phyloP scores from a whole-genome alignment of 2,113 vertebrate genomes.

The Dendropsophus ebraccatus region DNA sequence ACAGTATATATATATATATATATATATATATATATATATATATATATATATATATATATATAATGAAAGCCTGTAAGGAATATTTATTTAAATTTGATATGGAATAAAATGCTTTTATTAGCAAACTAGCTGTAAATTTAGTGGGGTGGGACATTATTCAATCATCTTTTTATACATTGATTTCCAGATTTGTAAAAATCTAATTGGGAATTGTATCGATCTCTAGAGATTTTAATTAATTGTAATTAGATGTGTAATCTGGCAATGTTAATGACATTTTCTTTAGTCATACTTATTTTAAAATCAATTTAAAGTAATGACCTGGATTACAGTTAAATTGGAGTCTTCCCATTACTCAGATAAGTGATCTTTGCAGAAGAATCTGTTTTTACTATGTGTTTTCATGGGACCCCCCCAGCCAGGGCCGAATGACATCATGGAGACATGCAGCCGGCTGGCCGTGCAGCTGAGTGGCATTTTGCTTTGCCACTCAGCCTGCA shows the following conservation, averaged over 20 bases:
- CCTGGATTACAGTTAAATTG: not conserved
- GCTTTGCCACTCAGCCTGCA: no score
- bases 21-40: no score
- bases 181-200: not conserved
- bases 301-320: conserved; percentile 76
- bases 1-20: no score
- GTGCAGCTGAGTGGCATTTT: no score
- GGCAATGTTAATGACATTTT: conserved; percentile 15
- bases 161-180: not conserved
- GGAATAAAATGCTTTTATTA: not conserved
- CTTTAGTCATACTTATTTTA: conserved; percentile 37
- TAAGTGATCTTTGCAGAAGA: not conserved
- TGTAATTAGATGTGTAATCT: conserved; percentile 11
- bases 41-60: no score
- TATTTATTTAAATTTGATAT: not conserved
- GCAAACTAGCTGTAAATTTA: not conserved
- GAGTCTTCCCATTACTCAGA: not conserved
- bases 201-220: not conserved
- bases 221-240: not conserved
- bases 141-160: not conserved
- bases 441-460: no score
- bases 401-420: no score
- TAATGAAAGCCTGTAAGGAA: not conserved
- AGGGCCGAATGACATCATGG: no score
- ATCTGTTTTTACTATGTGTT: not conserved